These are phyloP conservation scores for Phylloscopus trochilus DNA, from an alignment of 2,113 vertebrate species.

Conservation along the genomic window DNA sequence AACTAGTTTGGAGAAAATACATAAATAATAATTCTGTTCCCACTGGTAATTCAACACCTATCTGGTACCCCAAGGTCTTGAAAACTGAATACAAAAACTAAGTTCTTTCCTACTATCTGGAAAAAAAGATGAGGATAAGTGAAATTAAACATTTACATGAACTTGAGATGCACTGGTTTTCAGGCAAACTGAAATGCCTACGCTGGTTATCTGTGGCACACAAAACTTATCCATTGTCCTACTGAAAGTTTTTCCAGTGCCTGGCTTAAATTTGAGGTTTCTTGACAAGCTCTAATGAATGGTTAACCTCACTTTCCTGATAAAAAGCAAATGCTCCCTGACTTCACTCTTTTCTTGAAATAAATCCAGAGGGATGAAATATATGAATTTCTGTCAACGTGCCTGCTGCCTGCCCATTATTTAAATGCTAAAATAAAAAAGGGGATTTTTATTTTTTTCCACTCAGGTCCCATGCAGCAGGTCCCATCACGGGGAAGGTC, in stretches of 20 bases:
- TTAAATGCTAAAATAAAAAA: neutral
- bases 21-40: conserved; percentile 9
- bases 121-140: neutral
- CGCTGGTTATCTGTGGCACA: fast-evolving
- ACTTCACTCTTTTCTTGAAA: neutral
- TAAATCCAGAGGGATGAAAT: neutral
- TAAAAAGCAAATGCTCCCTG: neutral
- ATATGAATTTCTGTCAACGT: neutral
- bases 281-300: neutral
- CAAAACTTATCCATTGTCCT: neutral
- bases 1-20: neutral
- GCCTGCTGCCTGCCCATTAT: neutral
- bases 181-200: neutral
- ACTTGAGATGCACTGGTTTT: neutral
- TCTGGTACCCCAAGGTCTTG: neutral
- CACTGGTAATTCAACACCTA: neutral
- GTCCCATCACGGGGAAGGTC: fast-evolving
- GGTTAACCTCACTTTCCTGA: neutral
- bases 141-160: neutral
- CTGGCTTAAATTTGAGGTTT: neutral
- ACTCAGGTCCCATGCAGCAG: neutral
- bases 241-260: neutral
- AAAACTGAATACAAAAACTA: neutral
- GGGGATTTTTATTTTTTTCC: neutral
- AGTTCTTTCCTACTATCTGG: neutral